phyloP scores from a whole-genome alignment of 2,888 invertebrate species.

The Meteorus cinctellus region DNA sequence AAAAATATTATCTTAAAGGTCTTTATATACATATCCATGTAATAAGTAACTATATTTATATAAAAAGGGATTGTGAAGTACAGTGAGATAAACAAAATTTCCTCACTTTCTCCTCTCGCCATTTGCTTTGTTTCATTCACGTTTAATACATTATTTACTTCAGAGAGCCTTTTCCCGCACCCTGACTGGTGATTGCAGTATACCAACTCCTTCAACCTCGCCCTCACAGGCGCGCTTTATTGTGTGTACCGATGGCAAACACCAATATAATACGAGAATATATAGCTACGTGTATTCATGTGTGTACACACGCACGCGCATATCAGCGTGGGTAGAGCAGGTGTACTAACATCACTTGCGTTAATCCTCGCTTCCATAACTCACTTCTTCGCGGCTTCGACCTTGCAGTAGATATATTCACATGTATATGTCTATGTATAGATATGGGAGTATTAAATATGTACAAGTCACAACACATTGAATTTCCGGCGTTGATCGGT shows the following conservation, averaged over 20 bases:
- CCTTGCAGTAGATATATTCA: slow-evolving; percentile 24
- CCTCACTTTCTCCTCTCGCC: slow-evolving; percentile 23
- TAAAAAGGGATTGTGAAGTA: slow-evolving; percentile 18
- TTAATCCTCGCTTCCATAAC: slow-evolving; percentile 65
- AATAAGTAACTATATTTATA: not conserved
- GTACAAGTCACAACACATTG: slow-evolving; percentile 34
- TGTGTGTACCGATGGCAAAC: slow-evolving; percentile 52
- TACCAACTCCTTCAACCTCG: slow-evolving; percentile 18
- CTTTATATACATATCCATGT: slow-evolving; percentile 31
- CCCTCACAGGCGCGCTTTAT: slow-evolving; percentile 42
- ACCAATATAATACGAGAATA: slow-evolving; percentile 26
- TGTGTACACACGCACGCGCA: slow-evolving; percentile 48
- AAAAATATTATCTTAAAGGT: slow-evolving; percentile 68
- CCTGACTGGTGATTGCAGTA: slow-evolving; percentile 31
- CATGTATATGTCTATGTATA: not conserved
- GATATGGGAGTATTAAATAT: not conserved
- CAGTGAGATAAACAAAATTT: slow-evolving; percentile 40
- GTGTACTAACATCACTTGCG: slow-evolving; percentile 67
- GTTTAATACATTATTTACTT: slow-evolving; percentile 19
- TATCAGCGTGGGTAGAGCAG: slow-evolving; percentile 58
- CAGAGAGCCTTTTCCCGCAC: slow-evolving; percentile 2
- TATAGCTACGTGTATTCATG: slow-evolving; percentile 31
- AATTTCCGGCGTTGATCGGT: slow-evolving; percentile 60
- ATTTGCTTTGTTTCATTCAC: slow-evolving; percentile 15
- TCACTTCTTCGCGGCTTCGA: slow-evolving; percentile 44